Base-by-base conservation (phyloP, 2,888 invertebrate species). In the Drosophila mimica region DNA sequence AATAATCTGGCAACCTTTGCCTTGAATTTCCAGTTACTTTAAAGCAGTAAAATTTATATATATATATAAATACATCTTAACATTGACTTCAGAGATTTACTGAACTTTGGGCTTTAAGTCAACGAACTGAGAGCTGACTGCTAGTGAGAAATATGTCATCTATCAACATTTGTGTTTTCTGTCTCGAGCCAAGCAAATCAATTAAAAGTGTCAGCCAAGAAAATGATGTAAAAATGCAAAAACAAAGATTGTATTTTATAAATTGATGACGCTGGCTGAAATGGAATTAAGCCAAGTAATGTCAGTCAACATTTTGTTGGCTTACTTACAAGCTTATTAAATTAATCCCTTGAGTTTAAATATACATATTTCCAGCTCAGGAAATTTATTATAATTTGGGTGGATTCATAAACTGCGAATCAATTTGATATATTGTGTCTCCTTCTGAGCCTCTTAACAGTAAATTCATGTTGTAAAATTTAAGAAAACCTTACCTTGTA, bases 151-250 rank as follows among this genome's bases (percentile, higher is more conserved):
- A n/a, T 28, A 36, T 36, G 36, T 15, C 51, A 64, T 72, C 62
- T 51, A 58, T 70, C 75, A 61, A 65, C 20, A 73, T 72, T 72
- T 43, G n/a, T n/a, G 13, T 60, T 34, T n/a, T 58, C 48, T 49
- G 20, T 49, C 13, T 38, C 17, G 15, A 28, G 54, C 52, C 56
- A 38, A 54, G 17, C 34, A 70, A 61, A 70, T 73, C 52, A 63
- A 70, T 65, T 65, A 65, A 58, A 65, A 31, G 7, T 20, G 52
- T n/a, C 52, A 20, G 20, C n/a, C n/a, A 56, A 70, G 57, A 34
- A 43, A 34, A 17, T n/a, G 8, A 49, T 13, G 51, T 17, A 4
- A 33, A 34, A 9, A 33, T 49, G 17, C 52, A 7, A 28, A 67
- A 57, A 56, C 36, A 20, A 30, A 30, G 6, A 17, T 36, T 15